Evolutionary conservation across 2,797 vertebrate species (phyloP), one percentile per base, ranked within the genome.

Genomic region (Trichosurus vulpecula): DNA sequence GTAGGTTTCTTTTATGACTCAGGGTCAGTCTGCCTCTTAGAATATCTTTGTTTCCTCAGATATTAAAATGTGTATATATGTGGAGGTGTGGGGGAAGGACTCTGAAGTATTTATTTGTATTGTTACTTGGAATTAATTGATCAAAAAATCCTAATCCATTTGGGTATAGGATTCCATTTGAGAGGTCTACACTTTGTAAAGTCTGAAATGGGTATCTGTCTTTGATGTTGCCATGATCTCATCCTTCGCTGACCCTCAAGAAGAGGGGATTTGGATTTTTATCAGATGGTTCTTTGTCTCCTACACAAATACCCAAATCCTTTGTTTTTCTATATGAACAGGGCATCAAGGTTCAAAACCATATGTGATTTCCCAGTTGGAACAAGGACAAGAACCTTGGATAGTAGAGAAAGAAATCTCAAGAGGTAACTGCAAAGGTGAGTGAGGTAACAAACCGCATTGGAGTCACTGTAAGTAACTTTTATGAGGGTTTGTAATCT

Each of bases 361-460:
- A 95, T 93, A 66, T 91, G 92, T 94, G 90, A 90, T 93, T 94
- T 96, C 92, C 87, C 92, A 94, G 61, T 54, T 74, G 54, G 95
- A 96, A 47, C 29, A 22, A 91, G 92, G 74, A 47, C 74, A 81
- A 92, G 91, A 92, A 55, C 58, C 94, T 54, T 94, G 54, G 61
- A 61, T 91, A 87, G 52, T 74, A 53, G 92, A 58, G 92, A 87
- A 56, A 90, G 89, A 91, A 52, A 87, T 89, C 35, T 74, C 91
- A 92, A n/a, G 25, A 54, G 41, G 16, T 53, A 52, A 92, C 91
- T 94, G 31, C 93, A 54, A 41, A 93, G 94, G 94, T 96, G 54
- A 56, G 81, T 92, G 22, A 47, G n/a, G n/a, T 6, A 87, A 87
- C 41, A 87, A 87, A 87, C 41, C 25, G 51, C 41, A 4, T 12